phyloP scores from a whole-genome alignment of 2,113 vertebrate genomes.

The Puntigrus tetrazona region DNA sequence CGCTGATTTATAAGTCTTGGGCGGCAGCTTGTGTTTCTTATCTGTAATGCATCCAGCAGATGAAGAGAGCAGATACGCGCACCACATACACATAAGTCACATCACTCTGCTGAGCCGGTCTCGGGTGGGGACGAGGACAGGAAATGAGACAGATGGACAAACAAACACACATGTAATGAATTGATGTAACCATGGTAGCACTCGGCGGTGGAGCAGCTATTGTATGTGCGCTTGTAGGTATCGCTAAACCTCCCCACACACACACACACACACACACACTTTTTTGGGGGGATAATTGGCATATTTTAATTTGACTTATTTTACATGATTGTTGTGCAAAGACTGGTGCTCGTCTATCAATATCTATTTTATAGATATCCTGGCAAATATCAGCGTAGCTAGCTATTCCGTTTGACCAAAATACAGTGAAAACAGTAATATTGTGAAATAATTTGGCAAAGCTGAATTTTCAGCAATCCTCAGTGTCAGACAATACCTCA shows the following conservation, averaged over 20 bases:
- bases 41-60: constrained; percentile 27
- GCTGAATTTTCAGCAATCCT: no score
- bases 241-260: background rate
- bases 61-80: constrained; percentile 22
- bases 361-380: background rate
- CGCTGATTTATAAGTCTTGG: background rate
- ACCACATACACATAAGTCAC: constrained; percentile 6
- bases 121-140: background rate
- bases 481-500: background rate
- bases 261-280: background rate
- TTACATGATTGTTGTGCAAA: background rate
- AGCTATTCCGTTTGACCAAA: background rate
- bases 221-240: background rate
- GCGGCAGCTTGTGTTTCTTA: constrained; percentile 1
- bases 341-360: background rate
- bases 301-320: background rate
- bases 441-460: background rate
- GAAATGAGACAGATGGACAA: constrained; percentile 20
- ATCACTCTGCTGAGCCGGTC: constrained; percentile 12
- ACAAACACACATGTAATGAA: constrained; percentile 21
- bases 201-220: background rate
- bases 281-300: background rate
- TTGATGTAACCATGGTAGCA: constrained; percentile 2
- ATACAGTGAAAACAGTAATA: background rate
- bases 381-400: background rate